Percentiles rank a stretch among this genome's conserved stretches.
phyloP scores from a whole-genome alignment of 2,888 invertebrate genomes.

The Cordilura impudica region DNA sequence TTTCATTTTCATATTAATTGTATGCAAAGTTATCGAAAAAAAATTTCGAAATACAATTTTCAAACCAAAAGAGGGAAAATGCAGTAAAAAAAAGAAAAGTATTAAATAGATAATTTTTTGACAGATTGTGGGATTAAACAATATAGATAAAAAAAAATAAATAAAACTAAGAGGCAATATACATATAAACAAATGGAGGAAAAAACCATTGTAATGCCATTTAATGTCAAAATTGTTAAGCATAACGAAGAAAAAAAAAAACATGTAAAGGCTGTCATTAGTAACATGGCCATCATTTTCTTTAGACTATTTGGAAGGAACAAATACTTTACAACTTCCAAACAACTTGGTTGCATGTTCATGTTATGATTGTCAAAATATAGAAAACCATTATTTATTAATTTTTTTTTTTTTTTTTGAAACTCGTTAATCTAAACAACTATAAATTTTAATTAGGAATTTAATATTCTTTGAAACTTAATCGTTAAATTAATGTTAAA shows the following conservation, averaged over 20 bases:
- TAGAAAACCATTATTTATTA: constrained; percentile 26
- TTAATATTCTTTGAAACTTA: not conserved
- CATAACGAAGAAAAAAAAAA: constrained; percentile 3
- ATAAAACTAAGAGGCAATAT: not conserved
- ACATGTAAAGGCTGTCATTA: constrained; percentile 55
- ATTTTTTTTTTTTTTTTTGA: not conserved
- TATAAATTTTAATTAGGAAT: not conserved
- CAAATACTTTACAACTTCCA: not conserved
- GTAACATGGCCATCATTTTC: constrained; percentile 58
- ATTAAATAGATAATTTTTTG: constrained; percentile 52
- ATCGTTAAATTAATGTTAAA: constrained; percentile 12
- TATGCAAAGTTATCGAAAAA: constrained; percentile 33
- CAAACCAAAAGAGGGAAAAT: constrained; percentile 40
- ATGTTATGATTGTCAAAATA: constrained; percentile 15
- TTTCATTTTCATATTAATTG: constrained; percentile 54
- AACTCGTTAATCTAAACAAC: not conserved
- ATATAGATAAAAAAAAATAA: not conserved
- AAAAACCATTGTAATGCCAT: constrained; percentile 45
- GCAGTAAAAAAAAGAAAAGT: constrained; percentile 38
- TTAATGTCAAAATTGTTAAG: constrained; percentile 36
- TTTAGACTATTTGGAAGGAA: not conserved
- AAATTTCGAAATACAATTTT: constrained; percentile 1
- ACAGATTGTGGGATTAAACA: constrained; percentile 57
- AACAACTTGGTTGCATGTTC: not conserved
- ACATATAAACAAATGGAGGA: not conserved